phyloP scores from a whole-genome alignment of 2,797 vertebrate genomes.

The Pteronotus mesoamericanus region DNA sequence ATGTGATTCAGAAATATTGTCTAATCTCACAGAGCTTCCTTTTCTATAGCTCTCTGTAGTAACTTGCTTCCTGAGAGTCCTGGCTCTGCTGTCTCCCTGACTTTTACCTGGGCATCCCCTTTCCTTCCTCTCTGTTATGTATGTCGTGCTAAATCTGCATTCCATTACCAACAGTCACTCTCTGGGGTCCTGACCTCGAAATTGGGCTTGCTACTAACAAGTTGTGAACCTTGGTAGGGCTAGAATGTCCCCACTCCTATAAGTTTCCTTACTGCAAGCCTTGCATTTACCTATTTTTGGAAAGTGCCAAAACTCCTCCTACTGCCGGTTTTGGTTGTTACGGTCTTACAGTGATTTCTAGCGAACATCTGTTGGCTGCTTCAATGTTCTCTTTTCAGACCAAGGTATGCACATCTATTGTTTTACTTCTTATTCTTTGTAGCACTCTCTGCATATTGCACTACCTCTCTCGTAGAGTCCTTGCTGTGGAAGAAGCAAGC shows the following conservation, averaged over 20 bases:
- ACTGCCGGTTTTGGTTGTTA: background rate
- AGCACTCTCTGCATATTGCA: background rate
- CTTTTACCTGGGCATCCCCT: background rate
- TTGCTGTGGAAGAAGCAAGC: background rate
- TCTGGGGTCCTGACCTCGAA: background rate
- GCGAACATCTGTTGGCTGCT: background rate
- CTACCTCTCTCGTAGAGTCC: background rate
- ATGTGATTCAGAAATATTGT: background rate
- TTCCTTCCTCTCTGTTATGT: background rate
- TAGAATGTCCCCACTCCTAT: no score
- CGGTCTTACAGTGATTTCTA: background rate
- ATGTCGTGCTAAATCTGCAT: background rate
- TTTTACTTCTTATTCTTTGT: background rate
- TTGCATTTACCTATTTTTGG: background rate
- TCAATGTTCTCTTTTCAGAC: background rate
- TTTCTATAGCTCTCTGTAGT: background rate
- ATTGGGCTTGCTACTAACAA: background rate
- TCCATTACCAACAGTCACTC: background rate
- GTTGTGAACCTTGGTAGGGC: background rate
- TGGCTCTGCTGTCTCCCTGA: background rate
- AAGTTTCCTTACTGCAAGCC: background rate
- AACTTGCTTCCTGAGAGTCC: background rate
- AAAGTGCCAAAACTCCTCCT: background rate
- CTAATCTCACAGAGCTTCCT: background rate
- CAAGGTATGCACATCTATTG: background rate